Base-by-base conservation (phyloP, 2,888 invertebrate genomes). In the Ectobius pallidus region DNA sequence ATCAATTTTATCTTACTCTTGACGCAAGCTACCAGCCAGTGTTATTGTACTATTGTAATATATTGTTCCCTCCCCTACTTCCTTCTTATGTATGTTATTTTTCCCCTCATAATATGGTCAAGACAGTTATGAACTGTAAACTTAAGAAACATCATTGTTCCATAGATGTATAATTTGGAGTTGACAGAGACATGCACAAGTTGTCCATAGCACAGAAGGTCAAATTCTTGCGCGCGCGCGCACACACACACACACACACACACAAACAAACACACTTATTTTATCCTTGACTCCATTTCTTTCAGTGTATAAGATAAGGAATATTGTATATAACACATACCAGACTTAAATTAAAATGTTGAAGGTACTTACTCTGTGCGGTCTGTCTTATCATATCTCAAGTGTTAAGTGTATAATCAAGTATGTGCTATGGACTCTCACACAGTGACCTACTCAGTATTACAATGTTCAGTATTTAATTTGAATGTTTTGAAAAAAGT, bases 401-500 rank as follows among this genome's bases (percentile, higher is more conserved):
- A n/a, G n/a, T n/a, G n/a, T n/a, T n/a, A n/a, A n/a, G n/a, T n/a
- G n/a, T n/a, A n/a, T n/a, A n/a, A n/a, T n/a, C n/a, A n/a, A n/a
- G n/a, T n/a, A n/a, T n/a, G n/a, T n/a, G n/a, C n/a, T n/a, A n/a
- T n/a, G n/a, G n/a, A n/a, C n/a, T n/a, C n/a, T n/a, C n/a, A n/a
- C n/a, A n/a, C n/a, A n/a, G n/a, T n/a, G n/a, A 58, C 58, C 58
- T 27, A 65, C 65, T 44, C 65, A 65, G 65, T 65, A 65, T 65
- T 65, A 65, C 65, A 42, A 44, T 65, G 16, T 65, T 65, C 65
- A 65, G 65, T 65, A 65, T 65, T 65, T 65, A 44, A 46, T 65
- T 65, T 65, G 65, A 65, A 65, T 65, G 65, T 65, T 65, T 65
- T 65, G 25, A 65, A 65, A 27, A 9, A 46, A 62, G 30, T 39